These are phyloP conservation scores for Aegotheles bennettii DNA, from an alignment of 2,113 vertebrate species.

Conservation along the genomic window DNA sequence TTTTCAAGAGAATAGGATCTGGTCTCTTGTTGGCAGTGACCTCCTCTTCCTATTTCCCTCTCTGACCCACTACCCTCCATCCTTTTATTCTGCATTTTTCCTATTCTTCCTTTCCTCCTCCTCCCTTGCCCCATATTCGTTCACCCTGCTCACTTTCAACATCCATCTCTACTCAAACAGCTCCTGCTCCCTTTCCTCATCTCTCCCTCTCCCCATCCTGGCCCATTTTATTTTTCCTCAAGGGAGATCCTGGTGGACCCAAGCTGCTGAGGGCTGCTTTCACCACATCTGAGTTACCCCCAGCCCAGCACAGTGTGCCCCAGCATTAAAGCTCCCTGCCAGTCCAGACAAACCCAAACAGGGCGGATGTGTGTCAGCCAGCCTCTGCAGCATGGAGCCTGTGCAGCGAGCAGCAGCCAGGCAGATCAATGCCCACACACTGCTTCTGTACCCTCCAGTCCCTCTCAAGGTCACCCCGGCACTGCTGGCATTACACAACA, in stretches of 20 bases:
- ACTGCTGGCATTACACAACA: background rate
- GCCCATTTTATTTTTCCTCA: background rate
- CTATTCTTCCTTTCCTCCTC: background rate
- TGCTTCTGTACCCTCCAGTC: background rate
- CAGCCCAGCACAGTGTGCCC: background rate
- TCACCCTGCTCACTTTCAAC: background rate
- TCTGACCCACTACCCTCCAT: background rate
- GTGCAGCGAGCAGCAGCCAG: background rate
- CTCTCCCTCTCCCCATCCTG: background rate
- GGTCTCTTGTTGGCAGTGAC: background rate
- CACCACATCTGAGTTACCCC: background rate
- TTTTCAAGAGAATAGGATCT: background rate
- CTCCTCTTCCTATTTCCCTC: background rate
- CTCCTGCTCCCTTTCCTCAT: background rate
- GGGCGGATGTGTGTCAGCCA: background rate
- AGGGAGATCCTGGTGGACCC: background rate
- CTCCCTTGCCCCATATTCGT: background rate
- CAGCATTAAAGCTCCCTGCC: background rate
- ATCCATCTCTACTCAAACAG: background rate
- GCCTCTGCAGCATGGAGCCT: background rate
- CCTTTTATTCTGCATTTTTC: background rate
- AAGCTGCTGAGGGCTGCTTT: background rate
- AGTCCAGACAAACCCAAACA: background rate
- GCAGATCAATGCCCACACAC: background rate
- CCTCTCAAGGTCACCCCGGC: background rate